phyloP scores from a whole-genome alignment of 2,797 vertebrate species.

The Nothura maculosa region DNA sequence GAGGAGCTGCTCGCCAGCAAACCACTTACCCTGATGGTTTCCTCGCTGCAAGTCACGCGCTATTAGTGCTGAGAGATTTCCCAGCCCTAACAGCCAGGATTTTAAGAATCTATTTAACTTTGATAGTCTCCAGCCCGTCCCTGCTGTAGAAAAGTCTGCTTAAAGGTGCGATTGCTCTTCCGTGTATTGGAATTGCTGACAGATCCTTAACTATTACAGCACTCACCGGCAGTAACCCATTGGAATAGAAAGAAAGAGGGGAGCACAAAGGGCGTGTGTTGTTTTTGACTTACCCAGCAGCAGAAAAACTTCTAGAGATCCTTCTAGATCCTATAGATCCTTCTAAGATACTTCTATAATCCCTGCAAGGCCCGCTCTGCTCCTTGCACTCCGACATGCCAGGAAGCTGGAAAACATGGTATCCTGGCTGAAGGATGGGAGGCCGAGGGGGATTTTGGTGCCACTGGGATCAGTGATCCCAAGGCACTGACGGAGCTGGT shows the following conservation, averaged over 20 bases:
- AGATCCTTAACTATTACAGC: slow-evolving; percentile 72
- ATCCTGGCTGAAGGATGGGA: slow-evolving; percentile 15
- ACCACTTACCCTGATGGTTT: slow-evolving; percentile 58
- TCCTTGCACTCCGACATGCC: neutral
- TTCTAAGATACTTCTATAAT: no score
- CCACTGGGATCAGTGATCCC: slow-evolving; percentile 80
- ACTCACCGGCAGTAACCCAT: slow-evolving; percentile 71
- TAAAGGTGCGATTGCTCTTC: slow-evolving; percentile 72
- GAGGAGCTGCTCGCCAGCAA: slow-evolving; percentile 33
- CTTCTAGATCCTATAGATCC: no score
- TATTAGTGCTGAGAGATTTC: slow-evolving; percentile 75
- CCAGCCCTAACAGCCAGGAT: slow-evolving; percentile 65
- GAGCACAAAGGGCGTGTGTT: slow-evolving; percentile 45
- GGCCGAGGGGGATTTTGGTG: slow-evolving; percentile 15
- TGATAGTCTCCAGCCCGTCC: slow-evolving; percentile 70
- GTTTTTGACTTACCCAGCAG: slow-evolving; percentile 63
- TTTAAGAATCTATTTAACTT: slow-evolving; percentile 75
- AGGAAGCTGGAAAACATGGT: slow-evolving; percentile 35
- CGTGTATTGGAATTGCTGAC: slow-evolving; percentile 74
- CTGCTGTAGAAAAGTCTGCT: slow-evolving; percentile 38
- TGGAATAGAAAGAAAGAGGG: slow-evolving; percentile 66
- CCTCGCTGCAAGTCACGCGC: slow-evolving; percentile 67
- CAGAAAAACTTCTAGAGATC: slow-evolving; percentile 45
- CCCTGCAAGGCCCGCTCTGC: slow-evolving; percentile 17
- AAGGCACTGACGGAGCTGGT: slow-evolving; percentile 78